Evolutionary conservation across 35 echinoderm and acorn worm species (phyloP), one percentile per base, ranked within the genome.

Genomic region (Antedon bifida): DNA sequence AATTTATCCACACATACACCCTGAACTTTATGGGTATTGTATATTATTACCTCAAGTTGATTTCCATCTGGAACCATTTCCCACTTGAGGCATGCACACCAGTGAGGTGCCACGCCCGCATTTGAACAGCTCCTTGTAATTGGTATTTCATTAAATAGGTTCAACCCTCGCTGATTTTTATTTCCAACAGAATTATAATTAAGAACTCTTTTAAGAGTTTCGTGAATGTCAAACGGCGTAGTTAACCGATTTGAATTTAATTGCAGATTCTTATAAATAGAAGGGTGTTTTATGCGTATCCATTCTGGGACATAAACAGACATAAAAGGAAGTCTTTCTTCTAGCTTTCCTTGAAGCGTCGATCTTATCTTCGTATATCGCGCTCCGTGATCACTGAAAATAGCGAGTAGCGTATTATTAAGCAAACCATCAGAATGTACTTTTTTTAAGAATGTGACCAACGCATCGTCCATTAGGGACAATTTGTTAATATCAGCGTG

Each of bases 31-130:
- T n/a, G 38, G 38, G 38, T 42, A 4, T 42, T 42, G 38, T 42
- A 42, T 42, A 42, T 14, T 42, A 42, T 44, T 64, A 64, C 51
- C 51, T 64, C 51, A 19, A 64, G 1, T 23, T 75, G 74, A 77
- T 75, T 75, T 75, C 30, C 51, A 64, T 8, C 10, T 26, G 51
- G 51, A 12, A 64, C 51, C 30, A 45, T 32, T 16, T 86, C 34
- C 89, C 89, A 91, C 11, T 82, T 74, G n/a, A 91, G 3, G 34
- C 89, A 91, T 0, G 89, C 46, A 56, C 89, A 91, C 89, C 89
- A 91, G 74, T 91, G 89, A 30, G 36, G 11, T 33, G 38, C 89
- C 30, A 91, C 39, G 34, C 44, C 38, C 30, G 89, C 89, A 39
- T 86, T 31, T 5, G 33, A 9, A 35, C 89, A 91, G 4, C 77